phyloP scores from a whole-genome alignment of 2,113 vertebrate genomes.

The Spea multiplicata region DNA sequence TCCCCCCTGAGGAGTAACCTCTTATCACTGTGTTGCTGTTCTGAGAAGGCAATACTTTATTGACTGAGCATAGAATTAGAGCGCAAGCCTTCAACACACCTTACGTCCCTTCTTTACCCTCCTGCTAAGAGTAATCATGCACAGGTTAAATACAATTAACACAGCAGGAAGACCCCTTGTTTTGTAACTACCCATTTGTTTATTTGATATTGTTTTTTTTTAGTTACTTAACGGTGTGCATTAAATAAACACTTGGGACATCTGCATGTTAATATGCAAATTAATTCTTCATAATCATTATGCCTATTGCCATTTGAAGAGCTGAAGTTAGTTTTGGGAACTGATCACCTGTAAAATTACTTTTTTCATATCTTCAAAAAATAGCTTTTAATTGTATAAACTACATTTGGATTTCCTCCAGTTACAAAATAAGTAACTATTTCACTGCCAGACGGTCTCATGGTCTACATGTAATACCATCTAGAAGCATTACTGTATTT shows the following conservation, averaged over 20 bases:
- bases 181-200: slow-evolving; percentile 12
- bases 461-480: too few species aligned
- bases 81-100: too few species aligned
- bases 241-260: slow-evolving; percentile 46
- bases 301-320: slow-evolving; percentile 25
- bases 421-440: too few species aligned
- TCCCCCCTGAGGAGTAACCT: too few species aligned
- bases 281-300: slow-evolving; percentile 43
- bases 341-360: slow-evolving; percentile 44
- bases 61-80: too few species aligned
- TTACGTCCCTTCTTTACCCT: too few species aligned
- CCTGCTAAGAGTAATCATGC: too few species aligned
- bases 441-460: too few species aligned
- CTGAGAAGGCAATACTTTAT: too few species aligned
- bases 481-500: too few species aligned
- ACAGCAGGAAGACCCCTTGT: slow-evolving; percentile 3
- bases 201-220: slow-evolving; percentile 38
- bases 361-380: slow-evolving; percentile 32
- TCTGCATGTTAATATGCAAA: slow-evolving; percentile 45
- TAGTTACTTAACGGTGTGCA: slow-evolving; percentile 29
- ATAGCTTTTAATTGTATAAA: slow-evolving; percentile 32
- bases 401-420: neutral
- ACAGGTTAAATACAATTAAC: neutral
- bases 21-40: too few species aligned
- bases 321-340: slow-evolving; percentile 26